phyloP scores from a whole-genome alignment of 2,113 vertebrate species.

The Hippolais icterina region DNA sequence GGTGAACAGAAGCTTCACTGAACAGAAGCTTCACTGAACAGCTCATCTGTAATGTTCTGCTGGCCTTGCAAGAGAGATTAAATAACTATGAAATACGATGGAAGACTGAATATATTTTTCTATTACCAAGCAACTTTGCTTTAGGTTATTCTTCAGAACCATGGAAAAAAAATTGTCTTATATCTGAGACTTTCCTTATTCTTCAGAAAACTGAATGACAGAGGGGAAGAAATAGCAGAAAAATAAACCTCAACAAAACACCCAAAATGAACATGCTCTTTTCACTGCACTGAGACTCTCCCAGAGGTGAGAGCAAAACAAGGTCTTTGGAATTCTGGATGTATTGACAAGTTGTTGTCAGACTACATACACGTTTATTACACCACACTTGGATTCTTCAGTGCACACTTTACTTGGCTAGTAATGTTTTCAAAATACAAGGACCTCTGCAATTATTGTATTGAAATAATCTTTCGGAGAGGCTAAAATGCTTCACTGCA shows the following conservation, averaged over 20 bases:
- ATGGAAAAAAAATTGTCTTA: background rate
- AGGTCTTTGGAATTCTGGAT: background rate
- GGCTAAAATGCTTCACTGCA: background rate
- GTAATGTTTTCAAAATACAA: background rate
- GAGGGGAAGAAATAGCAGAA: background rate
- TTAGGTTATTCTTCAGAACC: background rate
- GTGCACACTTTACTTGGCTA: background rate
- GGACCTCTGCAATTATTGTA: background rate
- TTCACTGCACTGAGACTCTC: background rate
- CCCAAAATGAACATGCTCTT: background rate
- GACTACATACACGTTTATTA: background rate
- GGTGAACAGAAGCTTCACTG: background rate
- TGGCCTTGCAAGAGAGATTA: background rate
- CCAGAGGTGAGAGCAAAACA: background rate
- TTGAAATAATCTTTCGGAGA: background rate
- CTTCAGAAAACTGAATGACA: background rate
- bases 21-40: background rate
- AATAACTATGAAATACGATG: background rate
- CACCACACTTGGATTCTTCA: background rate
- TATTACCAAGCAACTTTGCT: background rate
- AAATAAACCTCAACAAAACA: background rate
- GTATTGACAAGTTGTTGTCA: conserved; percentile 5
- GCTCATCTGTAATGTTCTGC: background rate
- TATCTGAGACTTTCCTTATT: background rate
- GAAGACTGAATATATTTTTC: background rate